phyloP scores from a whole-genome alignment of 2,113 vertebrate species.

The Oreochromis tanganicae region DNA sequence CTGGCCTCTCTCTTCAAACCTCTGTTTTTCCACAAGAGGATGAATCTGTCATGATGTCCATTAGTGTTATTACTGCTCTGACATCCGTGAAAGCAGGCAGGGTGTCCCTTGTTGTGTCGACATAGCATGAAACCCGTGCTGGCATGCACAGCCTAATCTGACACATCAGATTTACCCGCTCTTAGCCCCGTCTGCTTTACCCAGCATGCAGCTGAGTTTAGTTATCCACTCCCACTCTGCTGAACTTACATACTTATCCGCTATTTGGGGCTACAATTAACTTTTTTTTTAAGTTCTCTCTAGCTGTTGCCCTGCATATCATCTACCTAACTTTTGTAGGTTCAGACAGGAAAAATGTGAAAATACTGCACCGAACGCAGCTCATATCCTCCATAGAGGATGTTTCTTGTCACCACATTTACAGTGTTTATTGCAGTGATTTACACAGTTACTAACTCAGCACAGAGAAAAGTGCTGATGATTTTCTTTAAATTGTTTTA shows the following conservation, averaged over 20 bases:
- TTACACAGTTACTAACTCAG: background rate
- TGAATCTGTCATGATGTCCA: constrained; percentile 53
- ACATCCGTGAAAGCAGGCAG: constrained; percentile 48
- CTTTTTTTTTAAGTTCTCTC: background rate
- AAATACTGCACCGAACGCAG: background rate
- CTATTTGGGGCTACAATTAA: background rate
- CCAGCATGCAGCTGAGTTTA: background rate
- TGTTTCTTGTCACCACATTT: background rate
- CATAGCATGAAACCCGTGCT: constrained; percentile 44
- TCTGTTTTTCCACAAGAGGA: constrained; percentile 10
- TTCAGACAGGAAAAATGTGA: background rate
- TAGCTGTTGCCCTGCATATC: background rate
- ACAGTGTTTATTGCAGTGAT: background rate
- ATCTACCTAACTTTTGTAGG: background rate
- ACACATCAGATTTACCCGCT: constrained; percentile 52
- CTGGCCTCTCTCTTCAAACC: constrained; percentile 25
- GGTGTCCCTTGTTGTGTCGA: constrained; percentile 44
- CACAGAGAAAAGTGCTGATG: background rate
- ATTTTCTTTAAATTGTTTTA: background rate
- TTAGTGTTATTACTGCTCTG: constrained; percentile 50
- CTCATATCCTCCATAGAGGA: background rate
- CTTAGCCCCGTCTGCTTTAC: background rate
- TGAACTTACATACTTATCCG: background rate
- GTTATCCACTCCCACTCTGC: background rate
- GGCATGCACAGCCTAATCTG: constrained; percentile 51